These are phyloP conservation scores for Urechis unicinctus DNA, from an alignment of 2,888 invertebrate genomes.

Conservation along the genomic window DNA sequence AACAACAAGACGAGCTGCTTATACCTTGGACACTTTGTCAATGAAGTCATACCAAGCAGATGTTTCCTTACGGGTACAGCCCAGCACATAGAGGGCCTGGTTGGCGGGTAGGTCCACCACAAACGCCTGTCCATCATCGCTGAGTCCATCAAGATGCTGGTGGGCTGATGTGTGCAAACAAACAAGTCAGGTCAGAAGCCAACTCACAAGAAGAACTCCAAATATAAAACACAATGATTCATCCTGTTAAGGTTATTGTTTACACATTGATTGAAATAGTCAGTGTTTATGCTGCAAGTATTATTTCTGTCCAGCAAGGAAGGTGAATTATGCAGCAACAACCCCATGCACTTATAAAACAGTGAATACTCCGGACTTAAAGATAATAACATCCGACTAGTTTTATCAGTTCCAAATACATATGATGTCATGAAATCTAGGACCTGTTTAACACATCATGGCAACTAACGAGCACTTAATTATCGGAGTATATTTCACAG, in stretches of 20 bases:
- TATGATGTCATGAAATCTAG: too few species aligned
- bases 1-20: neutral
- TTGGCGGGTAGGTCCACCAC: constrained; percentile 13
- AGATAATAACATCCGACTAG: too few species aligned
- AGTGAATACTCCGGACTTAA: too few species aligned
- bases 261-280: neutral
- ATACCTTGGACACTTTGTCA: constrained; percentile 29
- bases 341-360: too few species aligned
- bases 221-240: neutral
- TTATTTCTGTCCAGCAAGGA: too few species aligned
- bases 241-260: neutral
- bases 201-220: neutral
- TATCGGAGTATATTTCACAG: too few species aligned
- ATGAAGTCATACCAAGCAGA: constrained; percentile 28
- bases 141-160: constrained; percentile 1
- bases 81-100: constrained; percentile 38
- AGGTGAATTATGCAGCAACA: too few species aligned
- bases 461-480: too few species aligned
- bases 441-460: too few species aligned
- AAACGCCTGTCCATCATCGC: constrained; percentile 15
- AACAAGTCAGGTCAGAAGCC: too few species aligned
- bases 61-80: constrained; percentile 35
- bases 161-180: too few species aligned
- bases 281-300: neutral
- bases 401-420: too few species aligned